Percentiles rank a stretch among this genome's conserved stretches.
Conservation (phyloP, 2,113 vertebrate species). For the Zosterops japonicus region DNA sequence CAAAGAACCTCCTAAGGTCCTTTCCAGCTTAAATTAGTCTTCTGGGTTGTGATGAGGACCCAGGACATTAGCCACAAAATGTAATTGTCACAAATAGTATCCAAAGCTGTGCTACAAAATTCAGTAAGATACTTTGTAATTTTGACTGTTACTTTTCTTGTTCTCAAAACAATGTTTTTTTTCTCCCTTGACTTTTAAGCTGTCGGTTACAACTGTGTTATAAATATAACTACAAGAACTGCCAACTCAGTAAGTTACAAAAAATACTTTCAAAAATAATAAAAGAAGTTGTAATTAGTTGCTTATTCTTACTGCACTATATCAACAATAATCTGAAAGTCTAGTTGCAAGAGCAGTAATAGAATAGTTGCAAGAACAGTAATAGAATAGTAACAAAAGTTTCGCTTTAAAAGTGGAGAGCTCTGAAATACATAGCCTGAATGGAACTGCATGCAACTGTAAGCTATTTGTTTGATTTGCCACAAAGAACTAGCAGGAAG, state of each 20-base stretch:
- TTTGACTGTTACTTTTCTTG: not conserved
- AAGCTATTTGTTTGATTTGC: not conserved
- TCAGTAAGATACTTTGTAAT: not conserved
- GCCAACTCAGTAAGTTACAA: slow-evolving; percentile 92
- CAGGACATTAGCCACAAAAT: not conserved
- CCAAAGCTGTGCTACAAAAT: not conserved
- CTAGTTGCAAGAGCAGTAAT: not conserved
- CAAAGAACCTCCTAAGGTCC: not conserved
- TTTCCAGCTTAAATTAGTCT: not conserved
- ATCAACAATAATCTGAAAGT: not conserved
- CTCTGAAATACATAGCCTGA: not conserved
- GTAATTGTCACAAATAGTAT: not conserved
- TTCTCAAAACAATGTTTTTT: slow-evolving; percentile 1
- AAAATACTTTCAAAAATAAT: slow-evolving; percentile 30
- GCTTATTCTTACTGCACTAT: not conserved
- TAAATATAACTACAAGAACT: slow-evolving; percentile 95
- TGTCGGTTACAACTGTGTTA: slow-evolving; percentile 95
- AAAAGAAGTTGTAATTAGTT: not conserved
- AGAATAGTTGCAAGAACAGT: not conserved
- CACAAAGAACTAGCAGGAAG: not conserved
- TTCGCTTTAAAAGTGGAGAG: not conserved
- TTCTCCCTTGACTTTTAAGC: slow-evolving; percentile 75
- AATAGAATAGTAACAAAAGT: not conserved
- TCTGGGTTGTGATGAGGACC: not conserved
- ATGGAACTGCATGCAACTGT: not conserved